Conservation (phyloP, 2,888 invertebrate species). For the Empis livida region DNA sequence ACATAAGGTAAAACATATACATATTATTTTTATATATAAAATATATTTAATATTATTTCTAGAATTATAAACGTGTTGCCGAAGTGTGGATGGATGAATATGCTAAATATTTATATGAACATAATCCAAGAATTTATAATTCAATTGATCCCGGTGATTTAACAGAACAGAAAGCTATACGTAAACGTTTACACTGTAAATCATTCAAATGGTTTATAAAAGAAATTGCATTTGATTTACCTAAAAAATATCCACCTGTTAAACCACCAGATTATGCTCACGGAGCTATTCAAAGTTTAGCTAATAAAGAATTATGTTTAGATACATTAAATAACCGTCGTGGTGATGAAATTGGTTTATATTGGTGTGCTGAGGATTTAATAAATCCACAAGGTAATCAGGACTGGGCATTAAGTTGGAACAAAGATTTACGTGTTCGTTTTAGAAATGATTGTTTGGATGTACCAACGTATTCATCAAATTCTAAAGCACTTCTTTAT, state of each 20-base stretch:
- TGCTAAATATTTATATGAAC: conserved; percentile 69
- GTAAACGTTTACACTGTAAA: conserved; percentile 69
- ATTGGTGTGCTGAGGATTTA: conserved; percentile 25
- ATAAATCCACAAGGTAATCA: conserved; percentile 26
- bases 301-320: conserved; percentile 51
- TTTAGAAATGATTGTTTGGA: conserved; percentile 67
- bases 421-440: conserved; percentile 32
- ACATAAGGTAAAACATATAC: conserved; percentile 23
- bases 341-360: conserved; percentile 30
- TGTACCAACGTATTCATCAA: conserved; percentile 53
- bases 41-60: not conserved
- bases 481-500: conserved; percentile 67
- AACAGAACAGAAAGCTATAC: conserved; percentile 58
- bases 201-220: conserved; percentile 95
- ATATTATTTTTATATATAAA: too few relatives aligned
- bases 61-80: conserved; percentile 88
- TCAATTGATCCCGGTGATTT: conserved; percentile 70
- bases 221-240: conserved; percentile 81
- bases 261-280: conserved; percentile 73
- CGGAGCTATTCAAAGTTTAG: conserved; percentile 61
- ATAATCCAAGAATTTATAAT: conserved; percentile 60
- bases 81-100: conserved; percentile 99
- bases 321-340: conserved; percentile 47
- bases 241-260: conserved; percentile 75
- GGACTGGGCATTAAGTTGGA: conserved; percentile 30